phyloP scores from a whole-genome alignment of 30 jellyfish, hydroid and myxozoan genomes.

The Pelagia noctiluca region DNA sequence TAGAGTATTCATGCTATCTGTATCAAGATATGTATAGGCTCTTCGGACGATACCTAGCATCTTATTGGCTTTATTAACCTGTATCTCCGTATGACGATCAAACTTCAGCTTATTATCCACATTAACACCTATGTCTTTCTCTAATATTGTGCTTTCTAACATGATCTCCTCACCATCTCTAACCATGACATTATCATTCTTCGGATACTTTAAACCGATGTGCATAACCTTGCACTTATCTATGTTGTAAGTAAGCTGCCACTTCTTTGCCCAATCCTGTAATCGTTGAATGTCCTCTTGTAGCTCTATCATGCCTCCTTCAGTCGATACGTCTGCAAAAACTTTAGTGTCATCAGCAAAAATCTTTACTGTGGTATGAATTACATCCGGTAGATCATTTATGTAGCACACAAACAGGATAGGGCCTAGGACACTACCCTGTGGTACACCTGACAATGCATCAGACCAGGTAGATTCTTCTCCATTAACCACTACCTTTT shows the following conservation, averaged over 20 bases:
- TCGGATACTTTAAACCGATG: constrained; percentile 14
- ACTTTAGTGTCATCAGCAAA: constrained; percentile 49
- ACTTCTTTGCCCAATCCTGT: constrained; percentile 40
- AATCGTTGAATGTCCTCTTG: constrained; percentile 36
- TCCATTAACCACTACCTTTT: constrained; percentile 23
- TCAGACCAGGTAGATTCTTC: constrained; percentile 33
- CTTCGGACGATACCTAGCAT: constrained; percentile 27
- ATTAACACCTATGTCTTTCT: constrained; percentile 25
- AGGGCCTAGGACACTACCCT: constrained; percentile 58
- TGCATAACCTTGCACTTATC: constrained; percentile 53
- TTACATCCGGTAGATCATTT: constrained; percentile 41
- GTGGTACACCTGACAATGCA: constrained; percentile 47
- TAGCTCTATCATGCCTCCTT: constrained; percentile 24
- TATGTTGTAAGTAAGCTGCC: constrained; percentile 27
- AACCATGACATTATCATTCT: constrained; percentile 33
- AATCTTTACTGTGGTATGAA: constrained; percentile 27
- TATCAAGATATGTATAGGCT: constrained; percentile 20
- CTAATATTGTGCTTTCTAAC: constrained; percentile 27
- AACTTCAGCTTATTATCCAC: constrained; percentile 35
- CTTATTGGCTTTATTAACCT: constrained; percentile 36
- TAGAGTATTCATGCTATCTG: too few species aligned
- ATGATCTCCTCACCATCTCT: constrained; percentile 38
- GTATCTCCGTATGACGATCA: constrained; percentile 37
- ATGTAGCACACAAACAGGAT: constrained; percentile 40
- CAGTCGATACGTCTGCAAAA: constrained; percentile 42